phyloP scores from a whole-genome alignment of 2,113 vertebrate genomes.

The Pogonocichla stellata region DNA sequence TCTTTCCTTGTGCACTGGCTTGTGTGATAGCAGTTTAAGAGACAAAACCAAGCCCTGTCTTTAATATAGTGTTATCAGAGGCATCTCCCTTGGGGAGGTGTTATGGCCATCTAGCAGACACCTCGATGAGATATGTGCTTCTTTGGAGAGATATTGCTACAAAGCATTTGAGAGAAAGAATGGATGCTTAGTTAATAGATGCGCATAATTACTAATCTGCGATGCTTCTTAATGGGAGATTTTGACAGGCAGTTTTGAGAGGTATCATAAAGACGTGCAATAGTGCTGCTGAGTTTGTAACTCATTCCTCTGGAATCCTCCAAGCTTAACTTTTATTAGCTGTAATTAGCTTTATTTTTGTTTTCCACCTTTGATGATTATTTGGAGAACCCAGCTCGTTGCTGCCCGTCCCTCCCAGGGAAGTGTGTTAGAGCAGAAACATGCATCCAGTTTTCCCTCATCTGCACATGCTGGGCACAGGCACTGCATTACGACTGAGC shows the following conservation, averaged over 20 bases:
- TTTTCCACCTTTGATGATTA: neutral
- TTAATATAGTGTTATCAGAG: conserved; percentile 16
- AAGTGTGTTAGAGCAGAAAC: neutral
- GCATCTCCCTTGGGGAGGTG: conserved; percentile 38
- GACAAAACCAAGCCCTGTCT: conserved; percentile 32
- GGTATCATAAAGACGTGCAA: conserved; percentile 7
- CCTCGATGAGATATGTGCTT: conserved; percentile 7
- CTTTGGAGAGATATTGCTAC: conserved; percentile 41
- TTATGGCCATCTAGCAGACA: conserved; percentile 11
- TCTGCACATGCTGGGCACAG: neutral
- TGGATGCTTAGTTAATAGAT: conserved; percentile 45
- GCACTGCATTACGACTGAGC: neutral
- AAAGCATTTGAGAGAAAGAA: conserved; percentile 33
- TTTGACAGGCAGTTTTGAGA: conserved; percentile 39
- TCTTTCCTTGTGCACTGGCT: conserved; percentile 29
- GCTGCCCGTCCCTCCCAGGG: neutral
- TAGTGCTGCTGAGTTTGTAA: neutral
- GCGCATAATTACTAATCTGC: conserved; percentile 59
- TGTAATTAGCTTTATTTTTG: neutral
- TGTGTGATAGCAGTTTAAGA: conserved; percentile 27
- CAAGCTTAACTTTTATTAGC: neutral
- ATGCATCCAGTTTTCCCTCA: neutral
- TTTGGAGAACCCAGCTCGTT: neutral
- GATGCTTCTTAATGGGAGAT: conserved; percentile 40
- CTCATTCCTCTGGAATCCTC: neutral